Percentiles rank a stretch among this genome's conserved stretches.
Evolutionary conservation across 1,140 invertebrate species (phyloP).

Genomic region (Idris sp.): DNA sequence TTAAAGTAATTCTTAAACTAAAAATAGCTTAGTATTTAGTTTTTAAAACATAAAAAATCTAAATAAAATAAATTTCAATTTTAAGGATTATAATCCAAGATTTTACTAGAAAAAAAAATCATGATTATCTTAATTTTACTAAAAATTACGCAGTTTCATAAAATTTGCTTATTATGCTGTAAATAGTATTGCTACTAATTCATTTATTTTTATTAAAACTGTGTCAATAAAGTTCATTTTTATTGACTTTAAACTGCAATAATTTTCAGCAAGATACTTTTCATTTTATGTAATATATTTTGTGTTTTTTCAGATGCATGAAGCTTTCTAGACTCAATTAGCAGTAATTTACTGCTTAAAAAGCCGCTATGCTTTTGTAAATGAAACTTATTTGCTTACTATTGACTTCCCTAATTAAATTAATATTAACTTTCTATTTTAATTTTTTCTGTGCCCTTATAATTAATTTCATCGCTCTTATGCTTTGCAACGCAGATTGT

Average conservation of each 20-base stretch:
- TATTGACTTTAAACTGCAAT: slow-evolving; percentile 6
- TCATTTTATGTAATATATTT: slow-evolving; percentile 66
- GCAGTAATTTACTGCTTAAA: slow-evolving; percentile 72
- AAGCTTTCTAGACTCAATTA: slow-evolving; percentile 74
- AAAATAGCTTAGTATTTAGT: too few relatives aligned
- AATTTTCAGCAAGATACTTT: background rate
- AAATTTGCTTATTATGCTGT: too few relatives aligned
- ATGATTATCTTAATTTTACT: too few relatives aligned
- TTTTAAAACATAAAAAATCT: too few relatives aligned
- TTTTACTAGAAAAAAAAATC: too few relatives aligned
- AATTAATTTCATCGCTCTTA: slow-evolving; percentile 61
- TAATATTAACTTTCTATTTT: slow-evolving; percentile 33
- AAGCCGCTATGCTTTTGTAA: slow-evolving; percentile 77
- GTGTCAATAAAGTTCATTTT: too few relatives aligned
- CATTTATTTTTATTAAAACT: background rate
- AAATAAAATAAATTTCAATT: too few relatives aligned
- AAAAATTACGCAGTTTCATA: too few relatives aligned
- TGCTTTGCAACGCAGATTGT: slow-evolving; percentile 63
- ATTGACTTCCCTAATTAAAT: slow-evolving; percentile 30
- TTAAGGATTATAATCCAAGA: too few relatives aligned
- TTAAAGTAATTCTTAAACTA: too few relatives aligned
- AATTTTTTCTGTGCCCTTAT: slow-evolving; percentile 4
- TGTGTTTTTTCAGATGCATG: slow-evolving; percentile 77
- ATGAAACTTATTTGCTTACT: slow-evolving; percentile 61
- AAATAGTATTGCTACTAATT: background rate